phyloP scores from a whole-genome alignment of 1,140 invertebrate species.

The Hylaeus anthracinus region DNA sequence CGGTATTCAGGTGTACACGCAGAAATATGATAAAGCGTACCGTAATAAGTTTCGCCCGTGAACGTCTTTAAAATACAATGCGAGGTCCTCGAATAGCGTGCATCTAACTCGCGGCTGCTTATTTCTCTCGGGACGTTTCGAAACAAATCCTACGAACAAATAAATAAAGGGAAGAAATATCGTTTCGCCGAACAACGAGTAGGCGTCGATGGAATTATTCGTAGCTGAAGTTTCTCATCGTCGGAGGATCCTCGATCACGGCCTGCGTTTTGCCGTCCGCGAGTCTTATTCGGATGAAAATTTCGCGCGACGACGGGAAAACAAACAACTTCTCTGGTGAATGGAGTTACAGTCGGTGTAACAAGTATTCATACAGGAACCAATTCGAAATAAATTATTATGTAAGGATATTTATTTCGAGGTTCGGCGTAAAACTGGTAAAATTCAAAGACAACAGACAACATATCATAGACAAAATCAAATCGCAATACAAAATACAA shows the following conservation, averaged over 20 bases:
- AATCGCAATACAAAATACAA: too few species aligned
- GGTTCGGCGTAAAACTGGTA: too few species aligned
- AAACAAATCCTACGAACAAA: neutral
- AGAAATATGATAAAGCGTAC: neutral
- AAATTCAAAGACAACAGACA: too few species aligned
- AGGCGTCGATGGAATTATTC: conserved; percentile 6
- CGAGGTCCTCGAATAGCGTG: neutral
- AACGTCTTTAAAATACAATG: conserved; percentile 32
- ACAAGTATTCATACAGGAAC: too few species aligned
- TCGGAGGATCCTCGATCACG: neutral
- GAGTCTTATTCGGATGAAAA: neutral
- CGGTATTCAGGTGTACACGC: neutral
- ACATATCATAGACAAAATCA: too few species aligned
- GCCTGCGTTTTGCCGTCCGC: neutral
- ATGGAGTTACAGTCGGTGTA: too few species aligned
- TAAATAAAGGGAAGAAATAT: neutral
- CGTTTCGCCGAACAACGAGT: neutral
- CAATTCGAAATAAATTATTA: too few species aligned
- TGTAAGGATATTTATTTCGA: too few species aligned
- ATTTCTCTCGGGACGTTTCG: conserved; percentile 6
- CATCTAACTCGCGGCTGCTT: neutral
- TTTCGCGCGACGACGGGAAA: too few species aligned
- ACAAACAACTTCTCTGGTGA: too few species aligned
- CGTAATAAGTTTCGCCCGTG: neutral
- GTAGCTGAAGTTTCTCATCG: neutral